Evolutionary conservation across 1,140 invertebrate species (phyloP), one percentile per base, ranked within the genome.

Genomic region (Branchinecta lynchi): DNA sequence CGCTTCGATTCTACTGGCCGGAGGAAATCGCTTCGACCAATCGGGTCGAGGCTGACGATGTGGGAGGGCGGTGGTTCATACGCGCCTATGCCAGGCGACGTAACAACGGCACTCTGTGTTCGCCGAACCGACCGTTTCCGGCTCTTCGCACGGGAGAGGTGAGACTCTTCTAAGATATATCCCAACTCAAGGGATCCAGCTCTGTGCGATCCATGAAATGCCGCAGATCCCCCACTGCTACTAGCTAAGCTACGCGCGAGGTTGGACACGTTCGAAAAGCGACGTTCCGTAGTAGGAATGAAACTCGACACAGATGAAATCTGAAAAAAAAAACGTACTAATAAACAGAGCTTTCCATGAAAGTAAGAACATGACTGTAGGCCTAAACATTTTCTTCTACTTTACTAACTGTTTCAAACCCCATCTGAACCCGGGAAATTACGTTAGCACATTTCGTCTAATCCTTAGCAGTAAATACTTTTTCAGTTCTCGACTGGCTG

Each of bases 51-150:
- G 65, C 76, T 76, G 43, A 76, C 75, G 43, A 75, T 75, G 73
- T 77, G 73, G 12, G 73, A 76, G 32, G 74, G 76, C 44, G 67
- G 69, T 69, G 71, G 71, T 66, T 69, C 68, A 65, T 45, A 70
- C 44, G 65, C 44, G 67, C 70, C 17, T 71, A 70, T 66, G 51
- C 69, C 45, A 12, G 72, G 67, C 20, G 70, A 72, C 17, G 76
- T 76, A 60, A 78, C 78, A 43, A 78, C 66, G 45, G 77, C 76
- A 74, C 78, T 79, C 73, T 76, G 74, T 43, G 77, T 76, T 71
- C 76, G 66, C n/a, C 75, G 70, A 68, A 77, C 70, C 44, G 73
- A 66, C 20, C 66, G 71, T 43, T 72, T 73, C 51, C 65, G 43
- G 17, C 70, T 43, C 44, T 71, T 67, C 17, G n/a, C 66, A 17